Base-by-base conservation (phyloP, 2,113 vertebrate species). In the Toxotes chatareus region DNA sequence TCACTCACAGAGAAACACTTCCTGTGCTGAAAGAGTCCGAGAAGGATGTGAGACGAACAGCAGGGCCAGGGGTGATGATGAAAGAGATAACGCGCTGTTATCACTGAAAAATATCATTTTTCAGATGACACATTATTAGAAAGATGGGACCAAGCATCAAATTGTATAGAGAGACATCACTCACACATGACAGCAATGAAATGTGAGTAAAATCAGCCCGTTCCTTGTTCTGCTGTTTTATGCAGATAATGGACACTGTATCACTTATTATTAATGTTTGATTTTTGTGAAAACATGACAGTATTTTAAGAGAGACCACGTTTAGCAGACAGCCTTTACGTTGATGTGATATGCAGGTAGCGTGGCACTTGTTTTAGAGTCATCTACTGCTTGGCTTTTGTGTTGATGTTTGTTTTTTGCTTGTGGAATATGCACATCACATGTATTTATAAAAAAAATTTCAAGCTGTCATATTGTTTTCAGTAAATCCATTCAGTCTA, bases 1-100 rank as follows among this genome's bases (percentile, higher is more conserved):
- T 90, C 90, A 90, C 73, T 90, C 88, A 89, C 71, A 14, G 74
- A 85, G 82, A 77, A 76, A 74, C 74, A 84, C 67, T 85, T 90
- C 75, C 86, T 68, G 74, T 59, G 56, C 57, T 69, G 83, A 75
- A 67, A 57, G 80, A 77, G 64, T 74, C 59, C 62, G 55, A 82
- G 71, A 82, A n/a, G 71, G 57, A 86, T 68, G 63, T 23, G 73
- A 88, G 67, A 57, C 0, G 34, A 51, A 55, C 62, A 66, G 49
- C 42, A 78, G 53, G 75, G 31, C 68, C 31, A 71, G 62, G 42
- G 76, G 84, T 79, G 65, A 83, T 59, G 80, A 77, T 78, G 81
- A 73, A 60, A 81, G 32, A 68, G 62, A 72, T 75, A 72, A 27
- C 7, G 49, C 31, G 23, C 61, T 36, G 72, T 62, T 80, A 80